Evolutionary conservation across 2,113 vertebrate species (phyloP).

Genomic region (Calonectris borealis): DNA sequence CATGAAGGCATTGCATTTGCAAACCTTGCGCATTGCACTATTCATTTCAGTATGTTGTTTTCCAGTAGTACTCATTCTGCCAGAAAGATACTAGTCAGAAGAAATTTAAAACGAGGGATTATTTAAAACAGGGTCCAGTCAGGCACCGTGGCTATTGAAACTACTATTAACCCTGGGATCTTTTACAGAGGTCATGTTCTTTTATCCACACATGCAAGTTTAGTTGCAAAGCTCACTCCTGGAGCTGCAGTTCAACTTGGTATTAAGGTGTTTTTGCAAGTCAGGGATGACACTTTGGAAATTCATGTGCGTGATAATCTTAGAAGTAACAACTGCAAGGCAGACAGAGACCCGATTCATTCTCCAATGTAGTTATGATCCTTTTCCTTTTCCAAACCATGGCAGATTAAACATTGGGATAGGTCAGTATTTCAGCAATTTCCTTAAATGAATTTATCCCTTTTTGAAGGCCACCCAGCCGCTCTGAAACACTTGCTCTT

Average conservation of each 20-base stretch:
- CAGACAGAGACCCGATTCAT: background rate
- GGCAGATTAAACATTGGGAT: background rate
- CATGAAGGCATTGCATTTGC: background rate
- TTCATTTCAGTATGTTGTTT: background rate
- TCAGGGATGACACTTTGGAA: background rate
- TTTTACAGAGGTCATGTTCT: background rate
- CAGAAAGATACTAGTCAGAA: background rate
- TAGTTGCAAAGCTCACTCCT: background rate
- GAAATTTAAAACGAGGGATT: background rate
- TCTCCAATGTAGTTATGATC: background rate
- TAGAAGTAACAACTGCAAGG: background rate
- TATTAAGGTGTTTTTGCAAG: background rate
- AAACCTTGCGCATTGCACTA: background rate
- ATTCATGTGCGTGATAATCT: background rate
- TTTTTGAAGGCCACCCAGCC: background rate
- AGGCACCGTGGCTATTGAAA: background rate
- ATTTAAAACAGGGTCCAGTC: background rate
- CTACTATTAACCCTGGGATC: background rate
- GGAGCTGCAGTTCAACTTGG: background rate
- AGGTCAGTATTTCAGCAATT: background rate
- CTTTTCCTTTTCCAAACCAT: background rate
- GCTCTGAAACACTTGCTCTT: background rate
- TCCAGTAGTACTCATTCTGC: background rate
- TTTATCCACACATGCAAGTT: background rate
- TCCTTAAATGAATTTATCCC: background rate